phyloP scores from a whole-genome alignment of 2,113 vertebrate species.

The Danio rerio region DNA sequence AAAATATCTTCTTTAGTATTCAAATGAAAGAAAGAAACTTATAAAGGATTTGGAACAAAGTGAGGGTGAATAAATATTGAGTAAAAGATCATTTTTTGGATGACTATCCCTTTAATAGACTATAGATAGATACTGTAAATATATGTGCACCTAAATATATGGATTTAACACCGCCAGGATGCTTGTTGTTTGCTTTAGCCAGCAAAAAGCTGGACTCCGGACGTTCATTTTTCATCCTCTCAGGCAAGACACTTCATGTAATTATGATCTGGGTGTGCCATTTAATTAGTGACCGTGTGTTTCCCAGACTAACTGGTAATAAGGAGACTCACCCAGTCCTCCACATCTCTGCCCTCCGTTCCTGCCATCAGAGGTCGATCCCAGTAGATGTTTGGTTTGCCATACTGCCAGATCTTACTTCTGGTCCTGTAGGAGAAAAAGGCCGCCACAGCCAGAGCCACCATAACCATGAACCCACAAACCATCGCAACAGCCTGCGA shows the following conservation, averaged over 20 bases:
- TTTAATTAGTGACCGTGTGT: conserved; percentile 2
- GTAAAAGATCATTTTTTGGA: too few species aligned
- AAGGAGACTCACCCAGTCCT: conserved; percentile 87
- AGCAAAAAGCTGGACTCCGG: neutral
- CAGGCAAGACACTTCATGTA: neutral
- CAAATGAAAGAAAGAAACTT: too few species aligned
- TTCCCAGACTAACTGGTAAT: neutral
- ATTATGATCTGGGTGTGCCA: conserved; percentile 2
- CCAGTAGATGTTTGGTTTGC: conserved; percentile 88
- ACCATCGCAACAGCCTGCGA: conserved; percentile 85
- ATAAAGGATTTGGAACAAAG: too few species aligned
- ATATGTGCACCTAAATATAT: neutral
- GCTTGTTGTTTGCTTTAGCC: neutral
- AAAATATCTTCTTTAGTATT: too few species aligned
- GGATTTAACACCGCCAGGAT: neutral
- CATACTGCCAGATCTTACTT: conserved; percentile 86
- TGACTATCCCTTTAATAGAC: neutral
- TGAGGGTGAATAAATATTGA: too few species aligned
- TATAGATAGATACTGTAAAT: too few species aligned
- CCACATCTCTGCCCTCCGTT: conserved; percentile 85
- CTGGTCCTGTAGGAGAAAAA: conserved; percentile 84
- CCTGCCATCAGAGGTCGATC: conserved; percentile 70
- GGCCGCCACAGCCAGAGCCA: conserved; percentile 80
- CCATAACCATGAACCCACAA: conserved; percentile 84
- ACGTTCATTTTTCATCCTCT: neutral